phyloP scores from a whole-genome alignment of 2,797 vertebrate genomes.

The Falco biarmicus region DNA sequence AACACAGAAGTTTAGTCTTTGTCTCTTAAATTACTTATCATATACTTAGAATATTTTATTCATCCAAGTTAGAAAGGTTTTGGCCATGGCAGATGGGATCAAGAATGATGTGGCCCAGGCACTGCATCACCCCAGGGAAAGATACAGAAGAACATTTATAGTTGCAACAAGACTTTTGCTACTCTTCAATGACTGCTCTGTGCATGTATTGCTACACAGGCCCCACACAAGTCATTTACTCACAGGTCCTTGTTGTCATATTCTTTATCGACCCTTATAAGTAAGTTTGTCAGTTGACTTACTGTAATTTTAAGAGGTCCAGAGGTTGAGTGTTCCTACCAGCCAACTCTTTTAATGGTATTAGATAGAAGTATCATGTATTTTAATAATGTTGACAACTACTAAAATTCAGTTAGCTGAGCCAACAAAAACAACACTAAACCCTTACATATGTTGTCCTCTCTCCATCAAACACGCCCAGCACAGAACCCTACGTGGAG shows the following conservation, averaged over 20 bases:
- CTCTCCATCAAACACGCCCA: not conserved
- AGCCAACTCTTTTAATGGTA: not conserved
- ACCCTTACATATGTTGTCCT: not conserved
- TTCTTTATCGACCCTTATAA: not conserved
- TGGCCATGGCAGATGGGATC: not conserved
- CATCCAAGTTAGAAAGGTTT: not conserved
- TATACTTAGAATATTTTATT: not conserved
- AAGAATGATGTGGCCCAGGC: fast-evolving
- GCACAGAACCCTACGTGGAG: not conserved
- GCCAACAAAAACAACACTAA: not conserved
- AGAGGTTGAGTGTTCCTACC: not conserved
- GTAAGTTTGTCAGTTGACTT: not conserved
- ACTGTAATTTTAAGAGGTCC: not conserved
- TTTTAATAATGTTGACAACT: slow-evolving; percentile 4
- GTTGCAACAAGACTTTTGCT: not conserved
- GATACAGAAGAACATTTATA: not conserved
- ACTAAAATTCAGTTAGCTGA: not conserved
- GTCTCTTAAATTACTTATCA: not conserved
- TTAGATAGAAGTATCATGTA: not conserved
- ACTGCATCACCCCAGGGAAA: not conserved
- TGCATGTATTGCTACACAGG: not conserved
- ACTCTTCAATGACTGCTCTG: not conserved
- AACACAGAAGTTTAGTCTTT: not conserved
- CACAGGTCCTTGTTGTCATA: not conserved
- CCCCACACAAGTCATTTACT: not conserved